Evolutionary conservation across 2,888 invertebrate genomes (phyloP).

Genomic region (Sarcophaga rosellei): DNA sequence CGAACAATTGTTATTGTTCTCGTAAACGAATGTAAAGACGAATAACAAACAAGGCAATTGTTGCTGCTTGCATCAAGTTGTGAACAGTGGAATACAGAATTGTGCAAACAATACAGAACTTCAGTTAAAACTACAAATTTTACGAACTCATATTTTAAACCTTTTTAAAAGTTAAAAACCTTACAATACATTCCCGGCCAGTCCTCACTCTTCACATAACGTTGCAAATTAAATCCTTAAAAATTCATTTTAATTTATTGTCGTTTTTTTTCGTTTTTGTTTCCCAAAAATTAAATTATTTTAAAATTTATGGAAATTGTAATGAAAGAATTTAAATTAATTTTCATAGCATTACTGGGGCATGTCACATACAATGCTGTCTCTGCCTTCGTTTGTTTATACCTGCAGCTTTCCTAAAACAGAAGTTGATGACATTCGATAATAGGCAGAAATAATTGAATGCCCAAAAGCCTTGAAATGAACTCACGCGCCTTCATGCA

Average conservation of each 20-base stretch:
- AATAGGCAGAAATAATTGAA: slow-evolving; percentile 32
- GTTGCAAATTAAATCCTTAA: background rate
- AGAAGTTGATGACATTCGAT: slow-evolving; percentile 23
- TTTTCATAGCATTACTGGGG: slow-evolving; percentile 3
- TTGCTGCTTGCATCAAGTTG: no score
- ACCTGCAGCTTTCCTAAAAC: background rate
- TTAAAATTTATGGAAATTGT: slow-evolving; percentile 13
- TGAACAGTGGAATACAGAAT: no score
- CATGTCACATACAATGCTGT: background rate
- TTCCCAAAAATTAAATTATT: background rate
- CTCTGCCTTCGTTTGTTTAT: background rate
- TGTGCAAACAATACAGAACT: no score
- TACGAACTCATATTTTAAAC: no score
- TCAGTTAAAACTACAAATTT: no score
- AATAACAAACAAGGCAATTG: no score
- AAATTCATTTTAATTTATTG: slow-evolving; percentile 7
- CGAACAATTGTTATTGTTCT: no score
- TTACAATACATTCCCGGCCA: background rate
- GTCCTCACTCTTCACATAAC: background rate
- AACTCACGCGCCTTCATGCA: background rate
- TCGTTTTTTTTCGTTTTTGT: background rate
- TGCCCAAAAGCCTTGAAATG: slow-evolving; percentile 33
- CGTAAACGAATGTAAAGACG: no score
- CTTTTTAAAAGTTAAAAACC: no score
- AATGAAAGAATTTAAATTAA: slow-evolving; percentile 29